Conservation (phyloP, 2,113 vertebrate species). For the Indri indri region DNA sequence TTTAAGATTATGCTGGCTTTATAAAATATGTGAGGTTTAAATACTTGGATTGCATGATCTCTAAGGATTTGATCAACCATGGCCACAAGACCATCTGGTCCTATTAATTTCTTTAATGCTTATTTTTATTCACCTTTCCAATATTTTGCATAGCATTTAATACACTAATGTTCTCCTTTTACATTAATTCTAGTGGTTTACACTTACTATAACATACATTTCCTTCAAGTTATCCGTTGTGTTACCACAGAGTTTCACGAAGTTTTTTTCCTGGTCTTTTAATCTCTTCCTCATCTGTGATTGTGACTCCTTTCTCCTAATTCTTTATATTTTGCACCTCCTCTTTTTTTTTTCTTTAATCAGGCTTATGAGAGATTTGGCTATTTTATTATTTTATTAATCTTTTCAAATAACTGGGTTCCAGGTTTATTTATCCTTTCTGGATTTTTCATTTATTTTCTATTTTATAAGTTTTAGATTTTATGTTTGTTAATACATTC, state of each 20-base stretch:
- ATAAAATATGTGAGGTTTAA: neutral
- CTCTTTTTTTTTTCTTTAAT: neutral
- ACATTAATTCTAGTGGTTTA: neutral
- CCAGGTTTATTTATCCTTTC: neutral
- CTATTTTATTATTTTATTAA: neutral
- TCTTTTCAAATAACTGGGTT: neutral
- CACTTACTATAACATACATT: neutral
- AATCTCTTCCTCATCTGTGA: neutral
- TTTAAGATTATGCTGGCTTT: slow-evolving; percentile 26
- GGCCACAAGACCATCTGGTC: slow-evolving; percentile 24
- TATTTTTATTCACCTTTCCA: slow-evolving; percentile 23
- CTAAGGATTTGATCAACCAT: slow-evolving; percentile 28
- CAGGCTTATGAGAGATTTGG: neutral
- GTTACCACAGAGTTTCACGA: neutral
- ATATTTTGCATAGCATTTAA: neutral
- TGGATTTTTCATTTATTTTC: neutral
- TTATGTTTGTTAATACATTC: neutral
- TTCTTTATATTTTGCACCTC: neutral
- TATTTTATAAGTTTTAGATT: neutral
- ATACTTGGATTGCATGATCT: slow-evolving; percentile 5
- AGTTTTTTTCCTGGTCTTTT: neutral
- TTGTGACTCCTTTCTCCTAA: neutral
- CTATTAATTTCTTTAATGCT: slow-evolving; percentile 39
- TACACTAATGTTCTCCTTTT: neutral
- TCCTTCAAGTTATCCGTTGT: neutral